Evolutionary conservation across 1,140 invertebrate species (phyloP), one percentile per base, ranked within the genome.

Genomic region (Ceratosolen fusciceps): DNA sequence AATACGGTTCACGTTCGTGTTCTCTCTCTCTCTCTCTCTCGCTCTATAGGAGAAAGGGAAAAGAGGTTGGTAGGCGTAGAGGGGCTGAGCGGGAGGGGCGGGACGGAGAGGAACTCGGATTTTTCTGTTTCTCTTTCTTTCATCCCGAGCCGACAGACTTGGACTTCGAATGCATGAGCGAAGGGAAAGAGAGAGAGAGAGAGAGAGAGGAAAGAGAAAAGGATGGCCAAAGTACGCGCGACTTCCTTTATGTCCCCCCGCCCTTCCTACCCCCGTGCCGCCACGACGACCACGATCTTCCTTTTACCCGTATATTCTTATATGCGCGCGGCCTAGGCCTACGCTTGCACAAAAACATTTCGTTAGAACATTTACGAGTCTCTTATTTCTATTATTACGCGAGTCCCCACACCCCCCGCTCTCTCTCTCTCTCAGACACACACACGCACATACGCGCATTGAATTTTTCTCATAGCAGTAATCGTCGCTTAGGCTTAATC

Each of bases 161-260:
- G 31, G 21, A 65, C 60, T 65, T 31, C 34, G 60, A 65, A 65
- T 65, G 60, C 16, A 65, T 31, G 31, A 10, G 60, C 29, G 19
- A 37, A 65, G 21, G 21, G 60, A 37, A 9, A 60, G 4, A 9
- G 8, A 31, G 2, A 31, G 26, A 24, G n/a, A 8, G 21, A 43
- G 4, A 9, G n/a, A 39, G 73, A 34, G 62, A 68, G 31, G 24
- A 56, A 12, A 19, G 47, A 21, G n/a, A 31, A 65, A 9, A 24
- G 19, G 16, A 10, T 5, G 19, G 31, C 0, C 8, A 10, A 21
- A 37, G 31, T 8, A 21, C 29, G 24, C 29, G 72, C 26, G 31
- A 54, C 72, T 74, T 74, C 72, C 72, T 74, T 74, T 62, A 62
- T 49, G 71, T 34, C 34, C 26, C 47, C n/a, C n/a, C n/a, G n/a